Evolutionary conservation across 2,888 invertebrate species (phyloP), one percentile per base, ranked within the genome.

Genomic region (Caenorhabditis sp.): DNA sequence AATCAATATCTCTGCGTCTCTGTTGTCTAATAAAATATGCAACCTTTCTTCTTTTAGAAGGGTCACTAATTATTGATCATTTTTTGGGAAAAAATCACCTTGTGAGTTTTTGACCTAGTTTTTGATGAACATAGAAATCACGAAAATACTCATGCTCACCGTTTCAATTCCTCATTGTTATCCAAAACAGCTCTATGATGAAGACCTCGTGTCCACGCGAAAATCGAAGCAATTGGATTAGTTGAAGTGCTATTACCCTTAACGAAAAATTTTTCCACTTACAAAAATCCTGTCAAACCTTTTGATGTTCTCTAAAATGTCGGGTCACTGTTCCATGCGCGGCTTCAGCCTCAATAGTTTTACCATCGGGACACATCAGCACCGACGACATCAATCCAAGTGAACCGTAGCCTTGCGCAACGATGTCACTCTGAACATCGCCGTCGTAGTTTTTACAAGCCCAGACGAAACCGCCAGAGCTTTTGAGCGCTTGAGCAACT

Each of bases 171-270:
- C 0, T 92, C 91, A 37, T 93, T 94, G 77, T 90, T 89, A 87
- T 95, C 95, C 51, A 95, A 89, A 87, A 92, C 92, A 59, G 93
- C 94, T 78, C 95, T 91, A 88, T 95, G 95, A 62, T 92, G 91
- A 58, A 95, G 90, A 1, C 94, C 94, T 62, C 93, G 90, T 0
- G 94, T 94, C 94, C 94, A 95, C 12, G 94, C 95, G 89, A 93
- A 95, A 86, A 95, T 94, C 53, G 94, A 94, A 17, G 95, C 95
- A 69, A 95, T 92, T 12, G 95, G 94, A 89, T 95, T 95, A 66
- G 95, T 95, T 76, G 94, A 94, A 1, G 95, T 95, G 62, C 92
- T 91, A 86, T 92, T 91, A 66, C 94, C 94, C 90, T 89, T 31
- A 6, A 31, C 4, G 10, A 62, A 8, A 58, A 31, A n/a, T 24